phyloP scores from a whole-genome alignment of 2,888 invertebrate genomes.

The Linyphia triangularis region DNA sequence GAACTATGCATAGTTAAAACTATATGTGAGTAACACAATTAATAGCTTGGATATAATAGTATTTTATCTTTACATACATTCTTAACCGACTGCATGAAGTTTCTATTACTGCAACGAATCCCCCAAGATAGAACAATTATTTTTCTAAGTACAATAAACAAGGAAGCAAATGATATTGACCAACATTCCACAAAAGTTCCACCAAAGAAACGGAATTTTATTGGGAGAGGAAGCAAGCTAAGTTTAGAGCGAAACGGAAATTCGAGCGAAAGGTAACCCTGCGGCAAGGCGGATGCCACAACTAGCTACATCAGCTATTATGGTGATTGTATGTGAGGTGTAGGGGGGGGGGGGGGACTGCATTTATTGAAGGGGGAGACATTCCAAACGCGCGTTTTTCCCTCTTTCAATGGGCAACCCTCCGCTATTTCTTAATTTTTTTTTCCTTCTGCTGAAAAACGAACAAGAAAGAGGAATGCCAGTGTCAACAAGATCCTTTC shows the following conservation, averaged over 20 bases:
- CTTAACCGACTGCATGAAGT: too few relatives aligned
- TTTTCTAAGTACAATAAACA: too few relatives aligned
- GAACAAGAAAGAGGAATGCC: conserved; percentile 8
- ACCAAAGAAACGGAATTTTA: not conserved
- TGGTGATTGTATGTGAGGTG: conserved; percentile 22
- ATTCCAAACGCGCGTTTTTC: conserved; percentile 38
- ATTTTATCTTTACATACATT: too few relatives aligned
- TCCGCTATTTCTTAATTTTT: conserved; percentile 26
- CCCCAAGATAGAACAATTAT: not conserved
- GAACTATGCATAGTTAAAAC: too few relatives aligned
- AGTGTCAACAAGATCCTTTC: conserved; percentile 44
- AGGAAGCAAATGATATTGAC: not conserved
- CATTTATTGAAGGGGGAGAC: conserved; percentile 31
- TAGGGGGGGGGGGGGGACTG: conserved; percentile 2
- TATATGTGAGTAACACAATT: too few relatives aligned
- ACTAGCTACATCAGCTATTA: conserved; percentile 45
- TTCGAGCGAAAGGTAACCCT: conserved; percentile 32
- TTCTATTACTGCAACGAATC: too few relatives aligned
- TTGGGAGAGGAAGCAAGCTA: conserved; percentile 17
- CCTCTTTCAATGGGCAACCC: conserved; percentile 7
- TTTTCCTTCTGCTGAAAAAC: conserved; percentile 1
- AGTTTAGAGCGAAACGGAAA: conserved; percentile 59
- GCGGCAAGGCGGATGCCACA: conserved; percentile 37
- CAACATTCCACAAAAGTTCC: not conserved
- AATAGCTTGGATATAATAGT: too few relatives aligned